phyloP scores from a whole-genome alignment of 1,140 invertebrate genomes.

The Apocrypta bakeri region DNA sequence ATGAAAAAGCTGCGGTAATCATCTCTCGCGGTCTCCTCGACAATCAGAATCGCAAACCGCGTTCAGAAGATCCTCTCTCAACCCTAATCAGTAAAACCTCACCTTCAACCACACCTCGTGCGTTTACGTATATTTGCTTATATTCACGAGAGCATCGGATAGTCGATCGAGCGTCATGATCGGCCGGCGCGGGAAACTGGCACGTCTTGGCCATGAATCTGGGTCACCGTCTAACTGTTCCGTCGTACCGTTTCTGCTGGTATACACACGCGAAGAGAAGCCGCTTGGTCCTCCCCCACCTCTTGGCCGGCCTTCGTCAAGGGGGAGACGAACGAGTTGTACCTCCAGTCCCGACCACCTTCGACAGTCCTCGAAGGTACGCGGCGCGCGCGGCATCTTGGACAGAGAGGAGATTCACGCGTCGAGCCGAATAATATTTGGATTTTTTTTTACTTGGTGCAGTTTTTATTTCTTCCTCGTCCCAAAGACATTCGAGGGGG shows the following conservation, averaged over 20 bases:
- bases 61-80: no score
- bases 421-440: no score
- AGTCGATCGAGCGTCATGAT: background rate
- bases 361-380: conserved; percentile 15
- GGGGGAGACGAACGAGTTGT: conserved; percentile 1
- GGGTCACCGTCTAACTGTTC: conserved; percentile 53
- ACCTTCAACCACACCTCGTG: background rate
- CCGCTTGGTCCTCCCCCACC: conserved; percentile 27
- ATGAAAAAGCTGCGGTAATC: no score
- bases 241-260: conserved; percentile 45
- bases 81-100: no score
- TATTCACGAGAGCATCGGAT: background rate
- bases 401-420: background rate
- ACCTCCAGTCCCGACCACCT: background rate
- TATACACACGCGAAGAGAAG: background rate
- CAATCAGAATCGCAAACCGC: no score
- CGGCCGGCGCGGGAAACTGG: conserved; percentile 34
- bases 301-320: conserved; percentile 23
- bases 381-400: conserved; percentile 11
- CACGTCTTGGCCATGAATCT: conserved; percentile 46
- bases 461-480: no score
- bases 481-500: no score
- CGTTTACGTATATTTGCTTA: no score
- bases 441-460: no score
- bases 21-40: no score